These are phyloP conservation scores for Terrapene triunguis DNA, from an alignment of 2,113 vertebrate genomes.

Conservation along the genomic window DNA sequence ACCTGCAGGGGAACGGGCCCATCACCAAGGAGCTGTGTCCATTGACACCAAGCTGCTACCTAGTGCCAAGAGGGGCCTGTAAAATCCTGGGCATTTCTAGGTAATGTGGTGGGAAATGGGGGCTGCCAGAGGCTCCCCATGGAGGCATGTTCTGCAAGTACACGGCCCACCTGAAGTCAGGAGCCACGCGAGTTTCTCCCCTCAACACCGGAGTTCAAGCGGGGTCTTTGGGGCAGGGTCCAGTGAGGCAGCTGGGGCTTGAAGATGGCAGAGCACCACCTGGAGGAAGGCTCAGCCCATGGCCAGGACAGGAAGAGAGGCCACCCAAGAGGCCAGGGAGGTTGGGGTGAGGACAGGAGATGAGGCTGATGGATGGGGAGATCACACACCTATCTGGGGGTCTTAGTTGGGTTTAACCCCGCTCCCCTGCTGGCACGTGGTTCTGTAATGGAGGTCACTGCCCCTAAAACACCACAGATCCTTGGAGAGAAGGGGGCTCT, in stretches of 20 bases:
- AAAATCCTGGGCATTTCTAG: background rate
- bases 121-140: background rate
- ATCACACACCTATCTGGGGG: background rate
- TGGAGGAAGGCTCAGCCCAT: accelerated
- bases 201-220: background rate
- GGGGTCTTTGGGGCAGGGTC: background rate
- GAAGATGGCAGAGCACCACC: background rate
- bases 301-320: background rate
- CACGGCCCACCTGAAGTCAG: background rate
- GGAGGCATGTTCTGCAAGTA: background rate
- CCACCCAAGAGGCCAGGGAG: background rate
- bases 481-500: background rate
- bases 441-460: background rate
- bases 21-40: accelerated
- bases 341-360: background rate
- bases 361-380: background rate
- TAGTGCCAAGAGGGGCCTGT: accelerated
- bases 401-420: background rate
- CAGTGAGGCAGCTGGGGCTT: background rate
- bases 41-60: accelerated
- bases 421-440: background rate
- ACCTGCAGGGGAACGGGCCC: slow-evolving; percentile 73
- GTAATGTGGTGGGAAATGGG: background rate
- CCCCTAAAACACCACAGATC: background rate
- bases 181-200: accelerated